Percentiles rank a stretch among this genome's conserved stretches.
phyloP scores from a whole-genome alignment of 2,113 vertebrate genomes.

The Hippocampus abdominalis region DNA sequence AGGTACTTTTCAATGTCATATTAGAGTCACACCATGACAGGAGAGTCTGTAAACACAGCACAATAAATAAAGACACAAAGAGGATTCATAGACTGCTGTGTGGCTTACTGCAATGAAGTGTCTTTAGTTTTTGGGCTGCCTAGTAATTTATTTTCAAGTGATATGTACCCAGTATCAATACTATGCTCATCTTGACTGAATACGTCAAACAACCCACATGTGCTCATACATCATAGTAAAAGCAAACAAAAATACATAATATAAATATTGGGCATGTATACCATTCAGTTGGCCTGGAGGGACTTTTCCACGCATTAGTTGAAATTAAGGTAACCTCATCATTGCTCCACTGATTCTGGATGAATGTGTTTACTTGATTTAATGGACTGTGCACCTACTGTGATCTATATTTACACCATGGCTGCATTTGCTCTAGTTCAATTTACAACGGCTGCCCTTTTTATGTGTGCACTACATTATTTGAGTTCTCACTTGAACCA shows the following conservation, averaged over 20 bases:
- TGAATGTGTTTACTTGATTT: neutral
- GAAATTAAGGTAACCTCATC: constrained; percentile 1
- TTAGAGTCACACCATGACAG: constrained; percentile 37
- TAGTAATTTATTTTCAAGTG: neutral
- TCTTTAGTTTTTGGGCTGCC: neutral
- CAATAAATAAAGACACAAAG: constrained; percentile 1
- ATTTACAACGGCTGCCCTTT: neutral
- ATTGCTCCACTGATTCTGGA: neutral
- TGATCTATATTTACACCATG: neutral
- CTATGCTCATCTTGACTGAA: neutral
- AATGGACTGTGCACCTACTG: neutral
- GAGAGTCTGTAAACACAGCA: constrained; percentile 20
- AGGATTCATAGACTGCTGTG: neutral
- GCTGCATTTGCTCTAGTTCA: neutral
- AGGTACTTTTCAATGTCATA: constrained; percentile 52
- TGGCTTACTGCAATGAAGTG: neutral
- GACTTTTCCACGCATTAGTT: neutral
- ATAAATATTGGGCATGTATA: neutral
- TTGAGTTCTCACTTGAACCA: constrained; percentile 1
- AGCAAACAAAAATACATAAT: neutral
- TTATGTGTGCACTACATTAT: constrained; percentile 3
- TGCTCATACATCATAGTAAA: neutral
- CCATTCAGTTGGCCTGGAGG: neutral
- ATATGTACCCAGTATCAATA: neutral
- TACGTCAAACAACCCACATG: neutral